Evolutionary conservation across 2,113 vertebrate species (phyloP), one percentile per base, ranked within the genome.

Genomic region (Physeter macrocephalus): DNA sequence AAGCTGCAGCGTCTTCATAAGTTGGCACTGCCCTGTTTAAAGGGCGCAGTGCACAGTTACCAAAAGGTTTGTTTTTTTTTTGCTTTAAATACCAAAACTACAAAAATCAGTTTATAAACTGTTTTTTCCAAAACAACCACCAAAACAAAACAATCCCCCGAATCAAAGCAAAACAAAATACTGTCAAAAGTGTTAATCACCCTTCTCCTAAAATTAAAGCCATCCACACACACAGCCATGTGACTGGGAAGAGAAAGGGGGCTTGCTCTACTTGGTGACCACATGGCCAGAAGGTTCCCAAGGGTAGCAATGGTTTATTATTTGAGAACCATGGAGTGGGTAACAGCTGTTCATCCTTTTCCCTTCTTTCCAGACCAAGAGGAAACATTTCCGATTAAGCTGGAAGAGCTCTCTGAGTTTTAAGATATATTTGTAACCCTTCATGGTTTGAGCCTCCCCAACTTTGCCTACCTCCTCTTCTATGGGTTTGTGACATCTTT

Each of bases 21-120:
- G 72, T 90, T 1, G 0, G 96, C 95, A 88, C 69, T 6, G 93
- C 91, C 81, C 93, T 21, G 74, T 59, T 85, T 84, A 54, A 88
- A 81, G 89, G 97, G 92, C 66, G 88, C 97, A 96, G 97, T 97
- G n/a, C 27, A 74, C 69, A 97, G 97, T 97, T 98, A 98, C 98
- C 96, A 97, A 98, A 95, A 98, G 97, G 94, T 77, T 97, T 96
- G 72, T 78, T 88, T 95, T 81, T 93, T 96, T 96, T 98, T 97
- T 93, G 96, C 98, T 98, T 98, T 98, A 98, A 98, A 99, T 99
- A 98, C 97, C 98, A 99, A 99, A 98, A 98, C 98, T 98, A 98
- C 97, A 99, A 99, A 99, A 99, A 98, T 95, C 96, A 98, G 97
- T 98, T 98, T 98, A 98, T 97, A 99, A 98, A 99, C 97, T 54